A percentile compares a stretch with the other conserved stretches of the same genome.
These are phyloP conservation scores for Malachius bipustulatus DNA, from an alignment of 2,888 invertebrate genomes.

Conservation along the genomic window DNA sequence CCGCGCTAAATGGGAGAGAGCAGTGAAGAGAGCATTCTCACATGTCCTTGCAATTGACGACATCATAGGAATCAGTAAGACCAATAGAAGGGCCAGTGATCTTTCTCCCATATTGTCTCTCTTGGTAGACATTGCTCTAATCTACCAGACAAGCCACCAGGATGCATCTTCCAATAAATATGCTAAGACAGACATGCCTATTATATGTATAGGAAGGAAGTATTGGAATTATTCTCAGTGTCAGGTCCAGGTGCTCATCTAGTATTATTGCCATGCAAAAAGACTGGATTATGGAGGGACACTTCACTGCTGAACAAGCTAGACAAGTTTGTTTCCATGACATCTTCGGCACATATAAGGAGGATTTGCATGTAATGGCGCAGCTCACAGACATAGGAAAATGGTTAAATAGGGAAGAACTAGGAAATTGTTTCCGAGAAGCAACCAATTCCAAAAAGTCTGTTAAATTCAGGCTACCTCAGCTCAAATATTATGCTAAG, in stretches of 20 bases:
- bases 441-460: conserved; percentile 1
- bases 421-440: conserved; percentile 7
- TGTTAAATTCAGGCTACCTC: conserved; percentile 1
- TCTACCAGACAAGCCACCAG: conserved; percentile 15
- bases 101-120: conserved; percentile 7
- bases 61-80: conserved; percentile 13
- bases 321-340: conserved; percentile 11
- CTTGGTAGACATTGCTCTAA: conserved; percentile 13
- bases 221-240: conserved; percentile 6
- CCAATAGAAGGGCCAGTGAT: conserved; percentile 11
- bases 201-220: no score
- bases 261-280: conserved; percentile 6
- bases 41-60: conserved; percentile 19
- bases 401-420: conserved; percentile 12
- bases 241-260: conserved; percentile 11
- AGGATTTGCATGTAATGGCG: conserved; percentile 12
- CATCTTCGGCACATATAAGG: conserved; percentile 15
- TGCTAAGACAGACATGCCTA: conserved; percentile 1
- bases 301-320: conserved; percentile 6
- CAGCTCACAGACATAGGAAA: conserved; percentile 6
- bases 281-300: conserved; percentile 7
- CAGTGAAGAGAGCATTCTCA: conserved; percentile 18
- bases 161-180: conserved; percentile 13
- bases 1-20: conserved; percentile 18
- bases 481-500: conserved; percentile 6